Conservation (phyloP, 1,140 invertebrate genomes). For the Drosophila melanica region DNA sequence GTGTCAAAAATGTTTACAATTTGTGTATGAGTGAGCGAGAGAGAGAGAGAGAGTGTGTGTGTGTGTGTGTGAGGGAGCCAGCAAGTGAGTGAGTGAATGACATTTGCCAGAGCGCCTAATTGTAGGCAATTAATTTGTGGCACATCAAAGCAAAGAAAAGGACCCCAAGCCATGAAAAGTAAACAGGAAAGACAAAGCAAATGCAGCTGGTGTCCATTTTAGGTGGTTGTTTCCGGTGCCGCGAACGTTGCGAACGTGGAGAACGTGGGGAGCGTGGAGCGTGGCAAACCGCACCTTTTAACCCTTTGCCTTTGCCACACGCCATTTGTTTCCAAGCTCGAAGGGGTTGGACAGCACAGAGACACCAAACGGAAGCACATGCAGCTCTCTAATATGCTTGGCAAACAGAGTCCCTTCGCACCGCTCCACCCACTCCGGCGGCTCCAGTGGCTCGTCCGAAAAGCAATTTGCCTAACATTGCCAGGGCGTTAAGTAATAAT, state of each 20-base stretch:
- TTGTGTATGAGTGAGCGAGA: neutral
- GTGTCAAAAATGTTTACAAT: slow-evolving; percentile 61
- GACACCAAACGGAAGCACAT: slow-evolving; percentile 64
- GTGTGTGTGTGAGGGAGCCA: neutral
- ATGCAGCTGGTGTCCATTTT: slow-evolving; percentile 76
- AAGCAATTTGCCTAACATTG: slow-evolving; percentile 79
- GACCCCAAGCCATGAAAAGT: slow-evolving; percentile 43
- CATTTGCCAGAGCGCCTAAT: slow-evolving; percentile 79
- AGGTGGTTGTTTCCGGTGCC: slow-evolving; percentile 53
- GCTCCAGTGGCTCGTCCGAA: slow-evolving; percentile 25
- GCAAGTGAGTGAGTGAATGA: slow-evolving; percentile 55
- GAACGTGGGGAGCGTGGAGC: slow-evolving; percentile 22
- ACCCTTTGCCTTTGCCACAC: slow-evolving; percentile 62
- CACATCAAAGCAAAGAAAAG: slow-evolving; percentile 77
- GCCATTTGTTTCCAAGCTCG: slow-evolving; percentile 53
- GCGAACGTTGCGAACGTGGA: slow-evolving; percentile 39
- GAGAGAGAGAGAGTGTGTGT: neutral
- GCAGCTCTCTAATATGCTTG: slow-evolving; percentile 68
- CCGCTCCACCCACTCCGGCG: neutral
- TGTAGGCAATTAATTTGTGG: slow-evolving; percentile 84
- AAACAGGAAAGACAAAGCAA: slow-evolving; percentile 70
- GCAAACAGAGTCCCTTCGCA: slow-evolving; percentile 42
- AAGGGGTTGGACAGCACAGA: slow-evolving; percentile 25
- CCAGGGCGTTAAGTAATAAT: slow-evolving; percentile 77
- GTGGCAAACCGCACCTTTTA: slow-evolving; percentile 80